phyloP scores from a whole-genome alignment of 2,113 vertebrate species.

The Craseonycteris thonglongyai region DNA sequence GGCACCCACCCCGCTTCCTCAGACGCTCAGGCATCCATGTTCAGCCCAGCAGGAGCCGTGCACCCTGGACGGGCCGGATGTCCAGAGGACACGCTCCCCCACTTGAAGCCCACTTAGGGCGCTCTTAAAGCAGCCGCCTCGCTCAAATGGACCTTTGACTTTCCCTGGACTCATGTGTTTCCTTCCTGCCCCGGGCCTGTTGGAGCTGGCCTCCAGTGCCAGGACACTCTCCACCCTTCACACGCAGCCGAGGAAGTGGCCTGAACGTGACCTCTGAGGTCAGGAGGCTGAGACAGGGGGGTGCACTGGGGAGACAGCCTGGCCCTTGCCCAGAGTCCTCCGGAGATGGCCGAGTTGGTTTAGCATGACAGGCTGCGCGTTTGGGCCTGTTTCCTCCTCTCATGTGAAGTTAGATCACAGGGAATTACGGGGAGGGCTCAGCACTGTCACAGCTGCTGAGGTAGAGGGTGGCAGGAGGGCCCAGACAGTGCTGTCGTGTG shows the following conservation, averaged over 20 bases:
- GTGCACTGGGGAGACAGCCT: not conserved
- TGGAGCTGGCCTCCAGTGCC: not conserved
- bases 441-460: not conserved
- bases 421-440: no score
- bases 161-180: not conserved
- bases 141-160: not conserved
- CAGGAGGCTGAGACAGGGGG: not conserved
- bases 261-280: not conserved
- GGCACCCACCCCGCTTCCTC: not conserved
- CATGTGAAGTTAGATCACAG: not conserved
- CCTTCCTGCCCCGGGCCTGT: not conserved
- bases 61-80: not conserved
- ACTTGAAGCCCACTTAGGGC: not conserved
- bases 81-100: not conserved
- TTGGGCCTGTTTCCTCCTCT: not conserved
- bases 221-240: not conserved
- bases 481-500: no score
- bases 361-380: rapidly evolving
- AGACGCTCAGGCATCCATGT: rapidly evolving
- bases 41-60: not conserved
- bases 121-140: not conserved
- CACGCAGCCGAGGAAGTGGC: not conserved
- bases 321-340: not conserved
- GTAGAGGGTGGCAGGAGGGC: no score
- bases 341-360: not conserved